Percentiles rank a stretch among this genome's conserved stretches.
Conservation (phyloP, 2,113 vertebrate genomes). For the Dromas ardeola region DNA sequence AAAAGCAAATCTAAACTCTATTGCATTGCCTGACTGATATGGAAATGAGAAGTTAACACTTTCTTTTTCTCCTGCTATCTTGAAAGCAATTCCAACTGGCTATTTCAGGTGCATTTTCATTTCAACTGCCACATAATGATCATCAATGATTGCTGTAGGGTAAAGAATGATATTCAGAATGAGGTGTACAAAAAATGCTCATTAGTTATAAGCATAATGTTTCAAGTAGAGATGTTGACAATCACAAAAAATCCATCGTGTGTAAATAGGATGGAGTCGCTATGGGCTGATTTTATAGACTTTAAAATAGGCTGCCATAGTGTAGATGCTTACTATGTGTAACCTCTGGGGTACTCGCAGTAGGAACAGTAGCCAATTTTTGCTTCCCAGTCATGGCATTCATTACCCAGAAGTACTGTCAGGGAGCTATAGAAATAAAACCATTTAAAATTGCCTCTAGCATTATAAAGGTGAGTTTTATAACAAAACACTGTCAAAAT, state of each 20-base stretch:
- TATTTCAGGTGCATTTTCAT: not conserved
- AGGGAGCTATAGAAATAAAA: not conserved
- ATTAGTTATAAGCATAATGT: not conserved
- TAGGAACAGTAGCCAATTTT: not conserved
- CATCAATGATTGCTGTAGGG: not conserved
- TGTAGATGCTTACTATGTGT: not conserved
- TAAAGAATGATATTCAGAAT: not conserved
- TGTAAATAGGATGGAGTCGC: not conserved
- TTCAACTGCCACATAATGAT: not conserved
- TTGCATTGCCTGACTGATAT: not conserved
- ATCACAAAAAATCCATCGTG: not conserved
- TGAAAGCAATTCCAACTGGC: not conserved
- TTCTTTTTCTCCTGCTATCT: not conserved
- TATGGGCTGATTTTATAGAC: not conserved
- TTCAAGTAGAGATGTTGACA: not conserved
- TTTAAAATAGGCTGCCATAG: not conserved
- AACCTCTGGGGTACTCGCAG: not conserved
- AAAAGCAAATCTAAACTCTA: not conserved
- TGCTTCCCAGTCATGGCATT: not conserved
- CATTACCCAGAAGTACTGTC: not conserved
- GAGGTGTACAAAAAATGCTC: not conserved
- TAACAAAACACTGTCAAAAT: not conserved
- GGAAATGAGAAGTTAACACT: not conserved
- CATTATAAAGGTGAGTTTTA: not conserved
- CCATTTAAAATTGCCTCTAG: not conserved